A percentile compares a stretch with the other conserved stretches of the same genome.
phyloP scores from a whole-genome alignment of 2,113 vertebrate species.

The Chamaea fasciata region DNA sequence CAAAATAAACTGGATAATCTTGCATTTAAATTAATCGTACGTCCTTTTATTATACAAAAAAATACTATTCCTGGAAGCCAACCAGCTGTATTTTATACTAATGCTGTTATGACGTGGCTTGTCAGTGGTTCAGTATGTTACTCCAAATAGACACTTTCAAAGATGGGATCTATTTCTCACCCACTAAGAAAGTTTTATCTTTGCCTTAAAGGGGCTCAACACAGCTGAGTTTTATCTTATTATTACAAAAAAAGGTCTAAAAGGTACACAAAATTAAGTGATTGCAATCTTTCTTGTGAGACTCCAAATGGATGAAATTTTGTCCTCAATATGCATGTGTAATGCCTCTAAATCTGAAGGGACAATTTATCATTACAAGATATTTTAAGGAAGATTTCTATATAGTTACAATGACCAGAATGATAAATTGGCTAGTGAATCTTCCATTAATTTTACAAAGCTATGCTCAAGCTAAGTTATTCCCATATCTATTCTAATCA shows the following conservation, averaged over 20 bases:
- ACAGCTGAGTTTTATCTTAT: background rate
- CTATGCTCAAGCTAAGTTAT: background rate
- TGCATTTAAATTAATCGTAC: background rate
- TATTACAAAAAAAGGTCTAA: background rate
- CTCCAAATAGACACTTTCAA: background rate
- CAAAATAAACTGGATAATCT: background rate
- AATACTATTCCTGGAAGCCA: background rate
- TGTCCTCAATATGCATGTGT: background rate
- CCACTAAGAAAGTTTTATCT: background rate
- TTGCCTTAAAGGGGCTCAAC: background rate
- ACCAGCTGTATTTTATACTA: background rate
- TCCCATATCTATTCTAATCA: background rate
- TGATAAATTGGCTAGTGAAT: background rate
- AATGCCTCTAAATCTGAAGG: background rate
- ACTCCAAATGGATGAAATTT: background rate
- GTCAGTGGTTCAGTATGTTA: background rate
- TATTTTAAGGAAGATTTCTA: background rate
- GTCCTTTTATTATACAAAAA: background rate
- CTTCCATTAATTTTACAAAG: slow-evolving; percentile 7
- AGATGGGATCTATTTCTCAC: background rate
- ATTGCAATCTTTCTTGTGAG: background rate
- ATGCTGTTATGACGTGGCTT: background rate
- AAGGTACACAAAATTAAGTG: background rate
- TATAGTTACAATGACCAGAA: background rate
- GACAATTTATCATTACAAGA: background rate